Evolutionary conservation across 2,888 invertebrate genomes (phyloP), one percentile per base, ranked within the genome.

Genomic region (Mimas tiliae): DNA sequence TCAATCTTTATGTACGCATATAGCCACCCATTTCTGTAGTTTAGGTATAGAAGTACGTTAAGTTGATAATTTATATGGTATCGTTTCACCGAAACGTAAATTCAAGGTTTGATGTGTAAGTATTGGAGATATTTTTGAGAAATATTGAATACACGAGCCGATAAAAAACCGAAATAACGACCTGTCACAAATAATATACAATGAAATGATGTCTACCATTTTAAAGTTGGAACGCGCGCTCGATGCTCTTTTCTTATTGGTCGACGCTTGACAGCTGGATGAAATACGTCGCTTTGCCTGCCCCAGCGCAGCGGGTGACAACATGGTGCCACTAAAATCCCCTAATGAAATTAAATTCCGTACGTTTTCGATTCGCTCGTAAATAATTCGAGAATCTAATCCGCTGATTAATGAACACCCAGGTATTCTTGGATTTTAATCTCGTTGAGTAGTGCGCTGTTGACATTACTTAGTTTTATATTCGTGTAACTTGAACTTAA

Each of bases 111-210:
- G 50, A 50, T 19, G 19, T 38, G 34, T 68, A 72, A 78, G 76
- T 72, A 76, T 72, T 75, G 74, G 73, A 76, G 78, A 78, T 82
- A 83, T 86, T 83, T 81, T 80, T 74, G 84, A 50, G 83, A 87
- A 87, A 89, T 90, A 91, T 89, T 82, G 85, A 87, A 89, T 86
- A 85, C 84, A 80, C 72, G 80, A 75, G 83, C 80, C 87, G 84
- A 91, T 92, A 93, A 91, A 93, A 89, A 87, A 75, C 87, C 81
- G 80, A 90, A 93, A 91, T 93, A 93, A 93, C 91, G 92, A 92
- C 93, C 93, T 93, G 93, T 93, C 93, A 93, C 93, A 88, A 92
- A 91, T 92, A 93, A 93, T 92, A 91, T 93, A 93, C 91, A 92
- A 91, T 90, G 89, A 90, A 90, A 91, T 92, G 90, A 93, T 93